Base-by-base conservation (phyloP, 2,797 vertebrate species). In the Enteromius afrohamiltoni region DNA sequence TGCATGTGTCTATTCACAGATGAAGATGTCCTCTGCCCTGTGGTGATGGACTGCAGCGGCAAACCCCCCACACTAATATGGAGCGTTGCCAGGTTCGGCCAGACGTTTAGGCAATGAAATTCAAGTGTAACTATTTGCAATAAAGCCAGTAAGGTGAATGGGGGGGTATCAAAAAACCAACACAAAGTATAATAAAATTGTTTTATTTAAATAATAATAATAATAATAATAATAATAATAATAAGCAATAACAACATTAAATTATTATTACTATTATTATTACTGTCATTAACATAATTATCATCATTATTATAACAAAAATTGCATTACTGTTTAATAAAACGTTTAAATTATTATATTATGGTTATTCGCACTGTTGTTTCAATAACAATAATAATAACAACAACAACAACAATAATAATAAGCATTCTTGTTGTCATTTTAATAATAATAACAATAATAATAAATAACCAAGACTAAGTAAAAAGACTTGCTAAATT, bases 21-120 rank as follows among this genome's bases (percentile, higher is more conserved):
- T 95, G 94, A 95, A 95, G 94, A 95, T 89, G 86, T 95, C 90
- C 90, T 91, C 87, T 92, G 93, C 92, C 87, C 88, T 93, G 88
- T 40, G 45, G 49, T 76, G 82, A 51, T 47, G 53, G 51, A 62
- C 51, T 77, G 51, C 55, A 65, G 60, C 21, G 19, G 67, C 58
- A 71, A 31, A 79, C 37, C 80, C 9, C 14, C 47, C 40, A 55
- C 58, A 47, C 40, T 70, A 37, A n/a, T n/a, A 58, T 79, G 45
- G 53, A 47, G 19, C 4, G 8, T 16, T 8, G 51, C 10, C 51
- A 80, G 29, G 34, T 8, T n/a, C 7, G 19, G 65, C 5, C 37
- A 80, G 51, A 71, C 37, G 16, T 49, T 34, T 70, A 55, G 19
- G 11, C 8, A 68, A 68, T 53, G 14, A 79, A 14, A 53, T 26